Evolutionary conservation across 2,797 vertebrate species (phyloP).

Genomic region (Ataeniobius toweri): DNA sequence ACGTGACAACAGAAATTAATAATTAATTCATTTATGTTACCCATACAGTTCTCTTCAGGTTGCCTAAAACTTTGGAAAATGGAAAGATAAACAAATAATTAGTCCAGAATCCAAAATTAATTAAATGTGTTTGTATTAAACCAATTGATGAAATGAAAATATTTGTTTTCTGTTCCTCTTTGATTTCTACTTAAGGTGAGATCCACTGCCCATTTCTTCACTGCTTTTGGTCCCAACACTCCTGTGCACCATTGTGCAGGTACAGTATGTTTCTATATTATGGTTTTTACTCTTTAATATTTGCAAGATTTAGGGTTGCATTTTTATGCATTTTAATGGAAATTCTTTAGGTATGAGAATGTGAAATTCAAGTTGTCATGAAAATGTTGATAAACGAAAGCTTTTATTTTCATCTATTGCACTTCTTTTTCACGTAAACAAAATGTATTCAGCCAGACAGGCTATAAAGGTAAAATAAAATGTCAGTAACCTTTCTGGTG

Average conservation of each 20-base stretch:
- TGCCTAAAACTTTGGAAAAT: background rate
- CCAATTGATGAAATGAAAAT: constrained; percentile 12
- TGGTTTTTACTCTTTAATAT: background rate
- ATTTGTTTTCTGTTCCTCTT: constrained; percentile 46
- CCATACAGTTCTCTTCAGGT: background rate
- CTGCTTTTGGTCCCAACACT: background rate
- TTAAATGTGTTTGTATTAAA: no score
- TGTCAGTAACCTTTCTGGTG: no score
- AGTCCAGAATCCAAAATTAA: background rate
- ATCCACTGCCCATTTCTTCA: background rate
- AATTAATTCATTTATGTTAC: background rate
- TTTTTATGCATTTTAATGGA: background rate
- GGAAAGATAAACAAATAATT: background rate
- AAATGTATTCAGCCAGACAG: background rate
- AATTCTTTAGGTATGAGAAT: background rate
- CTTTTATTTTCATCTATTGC: background rate
- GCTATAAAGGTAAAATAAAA: background rate
- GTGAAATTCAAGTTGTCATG: background rate
- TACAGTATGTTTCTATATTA: constrained; percentile 27
- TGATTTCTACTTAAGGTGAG: constrained; percentile 3
- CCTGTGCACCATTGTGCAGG: constrained; percentile 24
- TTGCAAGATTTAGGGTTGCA: background rate
- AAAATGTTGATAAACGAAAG: background rate
- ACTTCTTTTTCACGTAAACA: background rate
- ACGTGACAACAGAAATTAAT: constrained; percentile 35